A percentile compares a stretch with the other conserved stretches of the same genome.
phyloP scores from a whole-genome alignment of 2,888 invertebrate species.

The Pogonocherus hispidulus region DNA sequence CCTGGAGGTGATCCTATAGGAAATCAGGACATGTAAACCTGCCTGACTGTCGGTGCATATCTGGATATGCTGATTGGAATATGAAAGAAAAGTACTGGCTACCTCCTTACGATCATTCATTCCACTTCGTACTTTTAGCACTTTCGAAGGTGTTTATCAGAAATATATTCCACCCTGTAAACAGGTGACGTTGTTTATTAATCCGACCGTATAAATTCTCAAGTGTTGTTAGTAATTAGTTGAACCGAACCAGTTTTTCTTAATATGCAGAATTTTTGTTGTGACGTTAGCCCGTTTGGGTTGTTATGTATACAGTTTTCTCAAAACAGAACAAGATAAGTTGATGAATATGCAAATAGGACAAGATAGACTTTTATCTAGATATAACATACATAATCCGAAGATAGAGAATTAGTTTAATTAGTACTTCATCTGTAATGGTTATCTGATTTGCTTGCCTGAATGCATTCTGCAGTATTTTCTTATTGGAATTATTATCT shows the following conservation, averaged over 20 bases:
- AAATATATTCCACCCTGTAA: not conserved
- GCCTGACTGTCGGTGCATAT: too few relatives aligned
- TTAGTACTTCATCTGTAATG: not conserved
- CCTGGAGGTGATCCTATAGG: too few relatives aligned
- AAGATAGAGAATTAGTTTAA: not conserved
- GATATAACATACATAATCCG: not conserved
- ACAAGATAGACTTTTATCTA: slow-evolving; percentile 5
- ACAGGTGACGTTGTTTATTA: slow-evolving; percentile 20
- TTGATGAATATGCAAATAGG: slow-evolving; percentile 5
- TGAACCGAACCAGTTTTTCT: slow-evolving; percentile 14
- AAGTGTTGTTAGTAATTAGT: slow-evolving; percentile 14
- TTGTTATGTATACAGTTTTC: not conserved
- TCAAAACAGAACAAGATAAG: slow-evolving; percentile 1
- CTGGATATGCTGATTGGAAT: too few relatives aligned
- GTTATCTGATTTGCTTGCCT: not conserved
- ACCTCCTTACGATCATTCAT: too few relatives aligned
- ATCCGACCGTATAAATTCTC: slow-evolving; percentile 10
- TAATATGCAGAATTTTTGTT: slow-evolving; percentile 16
- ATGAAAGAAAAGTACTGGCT: too few relatives aligned
- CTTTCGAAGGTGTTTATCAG: not conserved
- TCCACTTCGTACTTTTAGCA: too few relatives aligned
- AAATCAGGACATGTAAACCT: too few relatives aligned
- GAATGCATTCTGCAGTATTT: not conserved
- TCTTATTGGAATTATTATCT: not conserved
- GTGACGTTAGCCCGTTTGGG: not conserved